phyloP scores from a whole-genome alignment of 2,888 invertebrate genomes.

The Zootermopsis nevadensis region DNA sequence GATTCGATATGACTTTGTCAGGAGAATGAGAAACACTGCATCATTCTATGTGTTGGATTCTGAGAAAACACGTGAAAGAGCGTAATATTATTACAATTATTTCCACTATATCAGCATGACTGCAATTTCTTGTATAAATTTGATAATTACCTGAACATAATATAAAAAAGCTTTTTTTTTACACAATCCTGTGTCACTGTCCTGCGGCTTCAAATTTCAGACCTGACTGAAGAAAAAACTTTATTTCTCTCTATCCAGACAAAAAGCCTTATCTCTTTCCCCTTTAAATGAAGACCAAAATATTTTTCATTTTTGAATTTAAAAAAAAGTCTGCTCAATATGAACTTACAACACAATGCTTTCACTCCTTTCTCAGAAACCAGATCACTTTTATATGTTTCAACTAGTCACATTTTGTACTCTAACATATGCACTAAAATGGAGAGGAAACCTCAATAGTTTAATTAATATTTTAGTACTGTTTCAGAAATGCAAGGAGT shows the following conservation, averaged over 20 bases:
- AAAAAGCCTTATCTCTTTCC: too few relatives aligned
- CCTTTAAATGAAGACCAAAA: too few relatives aligned
- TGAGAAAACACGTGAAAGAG: slow-evolving; percentile 18
- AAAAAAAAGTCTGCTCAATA: too few relatives aligned
- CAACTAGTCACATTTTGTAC: slow-evolving; percentile 45
- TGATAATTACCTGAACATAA: too few relatives aligned
- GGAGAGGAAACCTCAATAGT: background rate
- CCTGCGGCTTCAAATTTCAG: too few relatives aligned
- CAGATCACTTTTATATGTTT: background rate
- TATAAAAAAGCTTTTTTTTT: too few relatives aligned
- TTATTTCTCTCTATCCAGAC: too few relatives aligned
- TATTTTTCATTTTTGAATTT: too few relatives aligned
- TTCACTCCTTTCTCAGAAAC: slow-evolving; percentile 14
- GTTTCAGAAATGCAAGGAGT: slow-evolving; percentile 39
- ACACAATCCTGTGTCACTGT: too few relatives aligned
- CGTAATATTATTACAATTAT: background rate
- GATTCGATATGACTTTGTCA: slow-evolving; percentile 46
- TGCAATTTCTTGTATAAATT: too few relatives aligned
- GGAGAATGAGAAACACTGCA: slow-evolving; percentile 23
- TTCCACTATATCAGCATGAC: too few relatives aligned
- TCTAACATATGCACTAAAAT: slow-evolving; percentile 42
- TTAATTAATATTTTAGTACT: background rate
- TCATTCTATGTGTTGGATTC: slow-evolving; percentile 16
- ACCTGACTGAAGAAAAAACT: too few relatives aligned
- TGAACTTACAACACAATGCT: background rate